Base-by-base conservation (phyloP, 37 sponge, comb jelly and placozoan genomes). In the Mnemiopsis leidyi region DNA sequence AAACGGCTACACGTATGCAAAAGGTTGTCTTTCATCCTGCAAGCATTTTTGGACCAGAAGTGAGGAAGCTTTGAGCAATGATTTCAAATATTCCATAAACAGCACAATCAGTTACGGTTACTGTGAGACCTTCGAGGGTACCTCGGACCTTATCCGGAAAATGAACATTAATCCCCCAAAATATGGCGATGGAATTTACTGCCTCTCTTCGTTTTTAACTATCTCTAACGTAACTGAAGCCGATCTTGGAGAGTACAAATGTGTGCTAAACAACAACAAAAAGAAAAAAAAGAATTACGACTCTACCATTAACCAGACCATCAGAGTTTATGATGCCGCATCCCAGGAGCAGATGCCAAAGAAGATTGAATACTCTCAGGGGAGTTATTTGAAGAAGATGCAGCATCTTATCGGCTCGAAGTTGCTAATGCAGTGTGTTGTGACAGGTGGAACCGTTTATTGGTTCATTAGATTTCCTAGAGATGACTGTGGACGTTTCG, bases 111-210 rank as follows among this genome's bases (percentile, higher is more conserved):
- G 36, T 20, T 77, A 21, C 36, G 79, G 33, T 77, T 77, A 77
- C 36, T 77, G 79, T 34, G 90, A 85, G 48, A 85, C 33, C 21
- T 85, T 85, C 48, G 48, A 40, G 48, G 33, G 90, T 39, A 85
- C 40, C 61, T 39, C 90, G 0, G 90, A 39, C 39, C 5, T 48
- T 13, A 13, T 48, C 9, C 5, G 13, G 9, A 13, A 13, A 5
- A 48, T 48, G 61, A 48, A 48, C 13, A 48, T 48, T 48, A 13
- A 5, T 18, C n/a, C n/a, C n/a, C n/a, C n/a, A n/a, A n/a, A n/a
- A n/a, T n/a, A n/a, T n/a, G 61, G 61, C 5, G 61, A 48, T 48
- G 61, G 13, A 18, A 13, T 5, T 20, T 77, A 77, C 36, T 77
- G 79, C 32, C 33, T 32, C 2, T 28, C 79, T 20, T 77, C 79